phyloP scores from a whole-genome alignment of 2,797 vertebrate genomes.

The Acipenser oxyrinchus region DNA sequence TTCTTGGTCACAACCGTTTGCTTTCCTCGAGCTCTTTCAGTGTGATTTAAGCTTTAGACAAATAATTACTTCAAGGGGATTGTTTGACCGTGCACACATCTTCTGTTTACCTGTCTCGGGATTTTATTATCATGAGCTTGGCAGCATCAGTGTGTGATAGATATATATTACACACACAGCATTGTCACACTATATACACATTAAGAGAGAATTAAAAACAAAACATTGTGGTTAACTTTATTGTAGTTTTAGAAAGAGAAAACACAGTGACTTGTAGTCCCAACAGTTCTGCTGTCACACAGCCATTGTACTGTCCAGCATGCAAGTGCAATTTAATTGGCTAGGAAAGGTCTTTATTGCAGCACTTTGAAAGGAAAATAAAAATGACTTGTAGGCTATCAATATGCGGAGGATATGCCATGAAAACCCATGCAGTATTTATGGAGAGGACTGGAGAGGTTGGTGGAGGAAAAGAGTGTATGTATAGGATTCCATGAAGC shows the following conservation, averaged over 20 bases:
- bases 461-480: no score
- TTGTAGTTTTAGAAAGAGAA: neutral
- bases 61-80: conserved; percentile 74
- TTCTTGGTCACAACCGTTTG: conserved; percentile 47
- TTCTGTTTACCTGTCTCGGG: conserved; percentile 50
- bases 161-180: neutral
- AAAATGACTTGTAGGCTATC: no score
- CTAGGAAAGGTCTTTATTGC: no score
- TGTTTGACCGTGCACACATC: conserved; percentile 60
- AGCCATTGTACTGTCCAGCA: no score
- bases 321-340: no score
- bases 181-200: neutral
- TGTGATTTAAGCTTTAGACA: conserved; percentile 79
- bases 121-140: conserved; percentile 46
- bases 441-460: no score
- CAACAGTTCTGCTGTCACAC: neutral
- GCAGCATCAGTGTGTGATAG: neutral
- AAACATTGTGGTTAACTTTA: neutral
- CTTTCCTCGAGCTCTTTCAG: conserved; percentile 70
- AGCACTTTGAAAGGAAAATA: no score
- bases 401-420: no score
- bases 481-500: no score
- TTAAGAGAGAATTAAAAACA: neutral
- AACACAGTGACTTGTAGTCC: neutral
- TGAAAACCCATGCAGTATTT: no score